Percentiles rank a stretch among this genome's conserved stretches.
Conservation (phyloP, 2,113 vertebrate species). For the Phyllostomus hastatus region DNA sequence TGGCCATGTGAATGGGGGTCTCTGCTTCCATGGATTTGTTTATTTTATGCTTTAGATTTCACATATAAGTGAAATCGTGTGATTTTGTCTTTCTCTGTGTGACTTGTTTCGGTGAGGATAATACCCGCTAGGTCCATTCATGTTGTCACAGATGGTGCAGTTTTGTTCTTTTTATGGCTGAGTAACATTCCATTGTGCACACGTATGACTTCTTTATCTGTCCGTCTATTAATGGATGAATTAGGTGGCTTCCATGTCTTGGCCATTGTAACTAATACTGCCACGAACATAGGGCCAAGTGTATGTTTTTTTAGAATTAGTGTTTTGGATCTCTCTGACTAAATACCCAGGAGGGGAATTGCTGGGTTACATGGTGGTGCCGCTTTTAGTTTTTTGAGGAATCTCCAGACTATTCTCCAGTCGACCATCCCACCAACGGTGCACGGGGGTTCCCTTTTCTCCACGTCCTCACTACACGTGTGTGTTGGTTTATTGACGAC, state of each 20-base stretch:
- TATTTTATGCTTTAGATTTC: no score
- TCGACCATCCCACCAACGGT: not conserved
- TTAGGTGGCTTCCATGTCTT: not conserved
- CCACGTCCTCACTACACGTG: not conserved
- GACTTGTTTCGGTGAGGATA: no score
- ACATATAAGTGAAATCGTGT: no score
- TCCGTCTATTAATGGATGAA: no score
- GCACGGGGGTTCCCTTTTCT: not conserved
- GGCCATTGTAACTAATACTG: not conserved
- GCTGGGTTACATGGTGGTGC: not conserved
- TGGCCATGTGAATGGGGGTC: no score
- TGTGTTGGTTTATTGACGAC: not conserved
- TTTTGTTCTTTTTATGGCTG: no score
- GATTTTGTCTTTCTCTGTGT: no score
- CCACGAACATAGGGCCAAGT: not conserved
- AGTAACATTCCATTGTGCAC: no score
- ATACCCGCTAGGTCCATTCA: no score
- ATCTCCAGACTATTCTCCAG: not conserved
- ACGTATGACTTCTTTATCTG: no score
- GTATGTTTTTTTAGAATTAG: not conserved
- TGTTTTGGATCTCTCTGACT: not conserved
- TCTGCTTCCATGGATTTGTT: no score
- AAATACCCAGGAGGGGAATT: not conserved
- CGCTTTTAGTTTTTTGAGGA: not conserved
- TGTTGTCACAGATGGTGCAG: no score